Evolutionary conservation across 1,140 invertebrate genomes (phyloP).

Genomic region (Hyles euphorbiae): DNA sequence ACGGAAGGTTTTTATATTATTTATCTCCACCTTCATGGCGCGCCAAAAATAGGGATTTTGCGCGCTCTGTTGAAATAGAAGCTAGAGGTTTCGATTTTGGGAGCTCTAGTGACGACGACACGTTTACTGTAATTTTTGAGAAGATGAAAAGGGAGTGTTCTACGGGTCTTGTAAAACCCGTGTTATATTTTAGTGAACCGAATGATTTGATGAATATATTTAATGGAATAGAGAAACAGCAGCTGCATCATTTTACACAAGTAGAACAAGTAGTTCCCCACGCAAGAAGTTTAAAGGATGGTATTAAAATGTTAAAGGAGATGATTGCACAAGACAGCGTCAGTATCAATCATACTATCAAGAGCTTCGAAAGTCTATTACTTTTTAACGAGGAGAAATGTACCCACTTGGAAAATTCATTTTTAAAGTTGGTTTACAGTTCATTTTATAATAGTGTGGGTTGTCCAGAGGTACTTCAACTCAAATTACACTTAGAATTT

Average conservation of each 20-base stretch:
- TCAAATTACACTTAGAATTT: conserved; percentile 54
- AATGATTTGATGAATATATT: conserved; percentile 76
- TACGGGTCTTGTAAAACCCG: conserved; percentile 53
- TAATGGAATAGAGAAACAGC: conserved; percentile 76
- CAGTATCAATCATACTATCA: conserved; percentile 34
- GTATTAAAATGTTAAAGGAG: conserved; percentile 38
- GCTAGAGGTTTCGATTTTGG: conserved; percentile 59
- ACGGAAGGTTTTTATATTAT: conserved; percentile 80
- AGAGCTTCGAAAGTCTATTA: conserved; percentile 38
- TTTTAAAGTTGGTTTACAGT: conserved; percentile 51
- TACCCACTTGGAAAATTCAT: conserved; percentile 40
- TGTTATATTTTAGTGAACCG: conserved; percentile 76
- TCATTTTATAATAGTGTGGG: conserved; percentile 52
- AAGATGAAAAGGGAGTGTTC: conserved; percentile 71
- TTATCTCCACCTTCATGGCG: conserved; percentile 78
- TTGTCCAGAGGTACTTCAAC: conserved; percentile 45
- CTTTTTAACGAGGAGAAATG: conserved; percentile 35
- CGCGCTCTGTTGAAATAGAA: conserved; percentile 60
- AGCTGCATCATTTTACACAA: conserved; percentile 52
- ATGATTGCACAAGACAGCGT: conserved; percentile 37
- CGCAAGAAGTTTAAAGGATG: conserved; percentile 33
- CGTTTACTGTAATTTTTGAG: conserved; percentile 67
- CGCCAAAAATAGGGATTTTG: conserved; percentile 60
- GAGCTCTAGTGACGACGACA: conserved; percentile 47
- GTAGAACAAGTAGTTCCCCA: conserved; percentile 40